Base-by-base conservation (phyloP, 2,888 invertebrate species). In the Ernsta delagoae region DNA sequence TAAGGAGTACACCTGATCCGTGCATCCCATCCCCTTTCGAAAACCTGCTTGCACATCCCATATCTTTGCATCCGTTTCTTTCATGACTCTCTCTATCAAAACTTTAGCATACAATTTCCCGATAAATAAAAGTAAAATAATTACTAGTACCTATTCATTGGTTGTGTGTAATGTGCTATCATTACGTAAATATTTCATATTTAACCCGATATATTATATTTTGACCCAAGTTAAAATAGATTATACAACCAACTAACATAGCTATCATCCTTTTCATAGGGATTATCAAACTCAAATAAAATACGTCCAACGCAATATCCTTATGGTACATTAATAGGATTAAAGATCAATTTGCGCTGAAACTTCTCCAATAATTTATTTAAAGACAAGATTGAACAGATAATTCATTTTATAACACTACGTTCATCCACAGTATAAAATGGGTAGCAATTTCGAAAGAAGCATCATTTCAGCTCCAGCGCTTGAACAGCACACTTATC, bases 401-500 rank as follows among this genome's bases (percentile, higher is more conserved):
- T 73, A 71, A 72, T 71, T 56, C 64, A 71, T 74, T 70, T 62
- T 65, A 45, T 31, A 48, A 65, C 67, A 65, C 31, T 61, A 34
- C 9, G 54, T 16, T 43, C 45, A 53, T 64, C 6, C n/a, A 45
- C 61, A 56, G 71, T 75, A 75, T 75, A 74, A 72, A 75, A 75
- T 59, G 70, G 36, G 9, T 4, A 43, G 60, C 43, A 57, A 41
- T 36, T 36, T 54, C 3, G 59, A 31, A n/a, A 12, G 48, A 5
- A 70, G 73, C 74, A 78, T 75, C 79, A 81, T 74, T 80, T 7
- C 43, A 16, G 53, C 34, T 6, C 34, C 54, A 24, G 34, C 70
- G 54, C 61, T 54, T 57, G 48, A 31, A 66, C 54, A 62, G 39
- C 31, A 16, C 36, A 36, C 43, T 4, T 34, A 3, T 54, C 39